These are phyloP conservation scores for Phycodurus eques DNA, from an alignment of 2,113 vertebrate species.

Conservation along the genomic window DNA sequence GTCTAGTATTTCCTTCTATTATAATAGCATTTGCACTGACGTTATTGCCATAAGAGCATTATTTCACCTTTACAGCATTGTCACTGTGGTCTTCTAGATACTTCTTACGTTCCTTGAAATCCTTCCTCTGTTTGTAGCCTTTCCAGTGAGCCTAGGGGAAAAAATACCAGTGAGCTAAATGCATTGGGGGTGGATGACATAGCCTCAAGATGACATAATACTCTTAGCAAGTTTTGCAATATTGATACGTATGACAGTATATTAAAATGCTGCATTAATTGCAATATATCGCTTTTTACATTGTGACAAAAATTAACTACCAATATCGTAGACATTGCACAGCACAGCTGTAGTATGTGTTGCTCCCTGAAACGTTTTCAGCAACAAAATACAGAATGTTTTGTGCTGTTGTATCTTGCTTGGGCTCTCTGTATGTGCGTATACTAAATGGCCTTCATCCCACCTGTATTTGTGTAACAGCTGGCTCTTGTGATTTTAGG, in stretches of 20 bases:
- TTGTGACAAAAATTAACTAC: neutral
- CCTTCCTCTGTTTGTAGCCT: slow-evolving; percentile 88
- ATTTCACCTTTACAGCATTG: slow-evolving; percentile 86
- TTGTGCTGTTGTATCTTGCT: neutral
- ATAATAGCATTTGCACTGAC: neutral
- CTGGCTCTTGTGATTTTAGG: slow-evolving; percentile 85
- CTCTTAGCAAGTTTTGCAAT: neutral
- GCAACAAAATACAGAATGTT: neutral
- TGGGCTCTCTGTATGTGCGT: neutral
- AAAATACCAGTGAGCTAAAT: slow-evolving; percentile 14
- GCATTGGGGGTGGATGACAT: neutral
- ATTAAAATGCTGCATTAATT: neutral
- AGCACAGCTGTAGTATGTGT: neutral
- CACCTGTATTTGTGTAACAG: slow-evolving; percentile 93
- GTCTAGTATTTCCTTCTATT: neutral
- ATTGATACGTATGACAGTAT: neutral
- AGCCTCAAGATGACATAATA: neutral
- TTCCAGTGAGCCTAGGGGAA: slow-evolving; percentile 87
- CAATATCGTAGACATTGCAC: neutral
- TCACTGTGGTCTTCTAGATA: slow-evolving; percentile 81
- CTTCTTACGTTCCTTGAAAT: slow-evolving; percentile 79
- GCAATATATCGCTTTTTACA: neutral
- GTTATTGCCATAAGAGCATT: fast-evolving
- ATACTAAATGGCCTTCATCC: neutral
- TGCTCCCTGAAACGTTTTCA: neutral